Conservation (phyloP, 2,797 vertebrate species). For the Loris lydekkerianus region DNA sequence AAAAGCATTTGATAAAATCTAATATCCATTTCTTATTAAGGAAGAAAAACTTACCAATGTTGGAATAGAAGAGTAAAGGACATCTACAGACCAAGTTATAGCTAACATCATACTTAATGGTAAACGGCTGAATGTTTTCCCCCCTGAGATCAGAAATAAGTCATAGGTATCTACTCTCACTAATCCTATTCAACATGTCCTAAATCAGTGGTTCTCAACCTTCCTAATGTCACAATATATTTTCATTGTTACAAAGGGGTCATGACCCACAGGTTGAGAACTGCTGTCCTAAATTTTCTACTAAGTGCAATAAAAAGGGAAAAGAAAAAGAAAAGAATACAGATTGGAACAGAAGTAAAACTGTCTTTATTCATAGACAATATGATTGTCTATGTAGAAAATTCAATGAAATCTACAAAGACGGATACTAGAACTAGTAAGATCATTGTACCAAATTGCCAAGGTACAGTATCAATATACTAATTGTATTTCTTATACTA, state of each 20-base stretch:
- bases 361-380: background rate
- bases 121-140: background rate
- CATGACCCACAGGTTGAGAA: too few relatives aligned
- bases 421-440: background rate
- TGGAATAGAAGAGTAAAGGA: background rate
- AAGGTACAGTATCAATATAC: background rate
- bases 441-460: background rate
- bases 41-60: background rate
- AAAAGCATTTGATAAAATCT: background rate
- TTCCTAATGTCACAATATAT: too few relatives aligned
- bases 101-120: background rate
- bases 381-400: background rate
- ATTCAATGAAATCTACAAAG: background rate
- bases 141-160: background rate
- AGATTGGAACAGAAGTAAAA: background rate
- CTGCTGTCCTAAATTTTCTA: background rate
- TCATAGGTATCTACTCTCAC: background rate
- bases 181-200: background rate
- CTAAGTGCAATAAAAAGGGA: background rate
- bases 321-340: background rate
- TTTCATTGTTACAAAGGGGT: too few relatives aligned
- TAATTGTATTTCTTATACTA: slow-evolving; percentile 6
- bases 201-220: background rate
- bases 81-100: background rate
- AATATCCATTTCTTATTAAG: background rate